A percentile compares a stretch with the other conserved stretches of the same genome.
These are phyloP conservation scores for Microtus montanus DNA, from an alignment of 2,113 vertebrate species.

Conservation along the genomic window DNA sequence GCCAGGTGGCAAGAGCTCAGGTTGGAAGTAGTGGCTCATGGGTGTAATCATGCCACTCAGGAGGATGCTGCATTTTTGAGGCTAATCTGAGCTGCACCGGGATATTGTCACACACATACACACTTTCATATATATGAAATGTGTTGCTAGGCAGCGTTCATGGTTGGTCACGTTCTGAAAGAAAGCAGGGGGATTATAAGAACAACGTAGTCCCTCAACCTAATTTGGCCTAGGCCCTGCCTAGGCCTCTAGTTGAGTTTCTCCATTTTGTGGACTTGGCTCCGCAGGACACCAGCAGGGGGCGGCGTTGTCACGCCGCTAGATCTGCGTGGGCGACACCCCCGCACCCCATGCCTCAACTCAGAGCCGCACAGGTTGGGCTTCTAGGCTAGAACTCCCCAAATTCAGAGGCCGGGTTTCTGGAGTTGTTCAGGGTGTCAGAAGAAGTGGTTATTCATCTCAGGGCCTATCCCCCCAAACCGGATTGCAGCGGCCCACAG, in stretches of 20 bases:
- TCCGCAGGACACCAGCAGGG: slow-evolving; percentile 74
- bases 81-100: background rate
- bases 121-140: background rate
- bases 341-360: accelerated
- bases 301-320: slow-evolving; percentile 75
- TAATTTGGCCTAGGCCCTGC: no score
- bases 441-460: background rate
- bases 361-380: background rate
- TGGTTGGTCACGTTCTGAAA: accelerated
- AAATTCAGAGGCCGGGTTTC: background rate
- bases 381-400: accelerated
- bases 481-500: background rate
- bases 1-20: background rate
- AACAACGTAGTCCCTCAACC: accelerated
- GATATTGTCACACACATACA: no score
- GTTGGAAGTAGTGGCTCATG: background rate
- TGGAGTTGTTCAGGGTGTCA: no score
- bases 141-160: background rate
- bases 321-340: background rate
- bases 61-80: background rate
- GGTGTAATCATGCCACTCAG: no score
- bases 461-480: no score
- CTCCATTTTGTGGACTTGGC: background rate
- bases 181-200: background rate
- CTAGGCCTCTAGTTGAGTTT: accelerated